Conservation (phyloP, 2,113 vertebrate species). For the Chamaetylas fuelleborni region DNA sequence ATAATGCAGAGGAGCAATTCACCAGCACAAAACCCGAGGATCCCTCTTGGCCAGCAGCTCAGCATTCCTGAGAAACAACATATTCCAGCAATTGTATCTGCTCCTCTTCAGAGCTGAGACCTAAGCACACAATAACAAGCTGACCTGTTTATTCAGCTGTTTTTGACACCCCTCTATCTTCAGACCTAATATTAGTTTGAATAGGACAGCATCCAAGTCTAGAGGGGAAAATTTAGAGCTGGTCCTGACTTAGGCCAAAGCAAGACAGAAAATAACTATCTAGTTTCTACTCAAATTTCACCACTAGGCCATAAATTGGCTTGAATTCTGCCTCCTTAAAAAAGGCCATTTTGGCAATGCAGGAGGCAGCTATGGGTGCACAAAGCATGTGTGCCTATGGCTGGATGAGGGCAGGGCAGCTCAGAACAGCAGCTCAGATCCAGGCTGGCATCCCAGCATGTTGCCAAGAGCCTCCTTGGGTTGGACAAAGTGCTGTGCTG, state of each 20-base stretch:
- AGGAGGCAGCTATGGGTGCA: neutral
- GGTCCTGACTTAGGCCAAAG: slow-evolving; percentile 23
- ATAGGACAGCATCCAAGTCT: slow-evolving; percentile 43
- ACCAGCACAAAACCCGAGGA: neutral
- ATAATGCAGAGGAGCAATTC: neutral
- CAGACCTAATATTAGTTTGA: slow-evolving; percentile 46
- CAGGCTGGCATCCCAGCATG: neutral
- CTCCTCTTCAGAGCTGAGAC: neutral
- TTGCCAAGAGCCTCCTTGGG: neutral
- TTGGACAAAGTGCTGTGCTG: slow-evolving; percentile 8
- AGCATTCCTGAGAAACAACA: slow-evolving; percentile 40
- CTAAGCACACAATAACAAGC: slow-evolving; percentile 21
- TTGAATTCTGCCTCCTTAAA: neutral
- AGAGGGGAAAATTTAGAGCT: slow-evolving; percentile 4
- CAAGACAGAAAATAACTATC: slow-evolving; percentile 1
- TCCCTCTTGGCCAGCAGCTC: neutral
- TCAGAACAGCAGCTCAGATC: neutral
- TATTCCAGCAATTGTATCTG: slow-evolving; percentile 17
- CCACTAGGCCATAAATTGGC: neutral
- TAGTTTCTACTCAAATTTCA: slow-evolving; percentile 27
- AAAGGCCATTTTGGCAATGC: neutral
- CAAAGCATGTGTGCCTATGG: fast-evolving
- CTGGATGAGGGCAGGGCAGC: neutral
- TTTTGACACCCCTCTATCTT: slow-evolving; percentile 55
- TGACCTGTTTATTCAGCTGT: slow-evolving; percentile 55